Evolutionary conservation across 1,140 invertebrate species (phyloP).

Genomic region (Drosophila suzukii): DNA sequence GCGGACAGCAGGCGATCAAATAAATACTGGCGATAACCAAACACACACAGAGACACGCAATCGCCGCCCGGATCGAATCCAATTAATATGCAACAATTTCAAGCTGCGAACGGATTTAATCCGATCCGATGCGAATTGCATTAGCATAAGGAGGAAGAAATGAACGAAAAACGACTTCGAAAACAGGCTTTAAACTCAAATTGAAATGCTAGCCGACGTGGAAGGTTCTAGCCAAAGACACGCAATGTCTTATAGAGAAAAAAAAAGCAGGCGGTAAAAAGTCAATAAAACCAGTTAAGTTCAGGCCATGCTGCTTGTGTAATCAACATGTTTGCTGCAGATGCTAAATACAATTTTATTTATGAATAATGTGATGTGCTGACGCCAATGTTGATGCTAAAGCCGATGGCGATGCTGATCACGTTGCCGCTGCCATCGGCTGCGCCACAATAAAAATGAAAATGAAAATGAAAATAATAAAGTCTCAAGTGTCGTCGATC

Average conservation of each 20-base stretch:
- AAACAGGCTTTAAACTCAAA: conserved; percentile 3
- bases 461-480: conserved; percentile 73
- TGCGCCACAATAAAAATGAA: conserved; percentile 71
- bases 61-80: conserved; percentile 41
- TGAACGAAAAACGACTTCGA: not conserved
- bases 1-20: conserved; percentile 46
- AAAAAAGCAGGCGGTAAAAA: conserved; percentile 53
- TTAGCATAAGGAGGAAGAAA: conserved; percentile 47
- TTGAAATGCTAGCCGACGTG: conserved; percentile 62
- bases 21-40: conserved; percentile 59
- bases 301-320: conserved; percentile 67
- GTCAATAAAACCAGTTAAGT: conserved; percentile 83
- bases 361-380: conserved; percentile 75
- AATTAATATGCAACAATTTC: conserved; percentile 69
- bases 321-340: conserved; percentile 77
- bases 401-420: conserved; percentile 62
- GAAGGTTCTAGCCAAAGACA: conserved; percentile 68
- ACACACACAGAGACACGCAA: conserved; percentile 30
- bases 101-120: conserved; percentile 21
- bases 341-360: conserved; percentile 78
- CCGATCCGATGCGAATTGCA: conserved; percentile 38
- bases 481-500: conserved; percentile 74
- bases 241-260: conserved; percentile 1
- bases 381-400: conserved; percentile 19
- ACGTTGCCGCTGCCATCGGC: conserved; percentile 53